phyloP scores from a whole-genome alignment of 2,113 vertebrate genomes.

The Falco punctatus region DNA sequence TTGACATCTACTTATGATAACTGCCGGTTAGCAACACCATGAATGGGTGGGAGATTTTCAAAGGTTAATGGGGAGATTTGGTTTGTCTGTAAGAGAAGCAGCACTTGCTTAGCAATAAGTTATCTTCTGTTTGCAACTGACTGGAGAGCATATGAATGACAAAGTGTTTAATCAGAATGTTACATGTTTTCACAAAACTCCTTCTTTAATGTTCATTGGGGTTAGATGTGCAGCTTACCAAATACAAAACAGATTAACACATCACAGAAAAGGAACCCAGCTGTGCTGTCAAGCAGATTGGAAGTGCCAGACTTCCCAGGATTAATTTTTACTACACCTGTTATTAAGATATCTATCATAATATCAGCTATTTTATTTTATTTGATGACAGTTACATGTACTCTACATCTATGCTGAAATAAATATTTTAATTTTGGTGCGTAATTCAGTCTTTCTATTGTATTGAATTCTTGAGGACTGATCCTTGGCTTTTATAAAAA shows the following conservation, averaged over 20 bases:
- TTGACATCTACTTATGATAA: neutral
- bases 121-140: neutral
- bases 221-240: neutral
- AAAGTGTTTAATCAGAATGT: conserved; percentile 4
- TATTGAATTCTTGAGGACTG: neutral
- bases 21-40: neutral
- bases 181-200: neutral
- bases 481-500: neutral
- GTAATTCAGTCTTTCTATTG: neutral
- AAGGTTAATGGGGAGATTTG: neutral
- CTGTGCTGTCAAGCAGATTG: neutral
- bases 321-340: conserved; percentile 34
- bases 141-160: neutral
- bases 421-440: neutral
- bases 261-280: neutral
- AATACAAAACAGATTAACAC: conserved; percentile 2
- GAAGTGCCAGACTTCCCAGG: neutral
- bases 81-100: neutral
- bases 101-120: neutral
- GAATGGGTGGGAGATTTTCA: neutral
- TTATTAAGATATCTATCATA: conserved; percentile 6
- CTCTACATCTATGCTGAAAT: neutral
- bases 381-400: neutral
- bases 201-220: neutral
- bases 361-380: neutral